Base-by-base conservation (phyloP, 2,113 vertebrate genomes). In the human (Homo sapiens) region DNA sequence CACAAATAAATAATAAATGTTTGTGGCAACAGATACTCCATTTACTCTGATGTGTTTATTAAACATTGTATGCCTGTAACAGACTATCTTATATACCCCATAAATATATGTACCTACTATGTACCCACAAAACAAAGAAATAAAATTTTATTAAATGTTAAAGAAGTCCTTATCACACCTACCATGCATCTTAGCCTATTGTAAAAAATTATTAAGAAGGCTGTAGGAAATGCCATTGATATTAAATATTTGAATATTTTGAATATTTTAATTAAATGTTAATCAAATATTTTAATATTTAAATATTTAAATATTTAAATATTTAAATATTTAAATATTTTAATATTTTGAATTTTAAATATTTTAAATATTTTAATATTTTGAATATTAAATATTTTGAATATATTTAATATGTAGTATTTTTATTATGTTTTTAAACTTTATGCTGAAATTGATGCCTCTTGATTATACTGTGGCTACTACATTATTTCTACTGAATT, bases 401-500 rank as follows among this genome's bases (percentile, higher is more conserved):
- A 68, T 2, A 66, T 73, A 83, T 6, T 45, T 30, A 83, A 14
- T 91, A 68, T 27, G 8, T 59, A 52, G 18, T 66, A 89, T 61
- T 95, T 86, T 66, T 80, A 64, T 93, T 75, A 81, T 38, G 23
- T 72, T 75, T 93, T 85, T 86, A 93, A 66, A 92, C 10, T 10
- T 94, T 55, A 43, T 83, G 35, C 61, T 93, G 35, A 81, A 81
- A 89, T 55, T 76, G 3, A 59, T 64, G 0, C 52, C 17, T 96
- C 90, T 92, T 55, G 14, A 57, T 35, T 83, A 73, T 0, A 70
- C 13, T 76, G 48, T 73, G 30, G 81, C 40, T 43, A 61, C 14
- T 52, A 72, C 1, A 20, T 55, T 50, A 32, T 85, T 93, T 93
- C 25, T 83, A 43, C 16, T 92, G 22, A 80, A n/a, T 84, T 90